phyloP scores from a whole-genome alignment of 2,797 vertebrate genomes.

The Varecia variegata region DNA sequence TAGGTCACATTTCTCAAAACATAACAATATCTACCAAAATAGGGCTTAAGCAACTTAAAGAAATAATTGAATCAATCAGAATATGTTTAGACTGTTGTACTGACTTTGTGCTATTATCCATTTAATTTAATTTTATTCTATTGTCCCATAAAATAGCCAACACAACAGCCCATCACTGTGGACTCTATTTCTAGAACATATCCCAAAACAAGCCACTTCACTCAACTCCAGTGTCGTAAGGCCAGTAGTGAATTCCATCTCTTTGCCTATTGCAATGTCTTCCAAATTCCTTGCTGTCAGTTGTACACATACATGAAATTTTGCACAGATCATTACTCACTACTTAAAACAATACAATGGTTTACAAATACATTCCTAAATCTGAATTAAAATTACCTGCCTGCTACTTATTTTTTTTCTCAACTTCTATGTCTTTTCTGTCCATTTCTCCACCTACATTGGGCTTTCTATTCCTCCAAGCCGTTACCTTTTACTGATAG shows the following conservation, averaged over 20 bases:
- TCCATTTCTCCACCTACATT: not conserved
- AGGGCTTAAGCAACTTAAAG: not conserved
- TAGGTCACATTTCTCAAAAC: not conserved
- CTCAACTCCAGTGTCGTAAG: not conserved
- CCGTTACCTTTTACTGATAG: not conserved
- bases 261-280: not conserved
- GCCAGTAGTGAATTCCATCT: not conserved
- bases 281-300: not conserved
- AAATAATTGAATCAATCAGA: not conserved
- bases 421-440: not conserved
- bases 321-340: not conserved
- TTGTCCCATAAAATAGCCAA: not conserved
- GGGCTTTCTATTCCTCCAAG: not conserved
- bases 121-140: not conserved
- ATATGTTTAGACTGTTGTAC: not conserved
- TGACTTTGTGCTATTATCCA: not conserved
- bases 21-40: not conserved
- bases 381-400: not conserved
- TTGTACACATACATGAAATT: not conserved
- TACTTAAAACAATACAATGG: not conserved
- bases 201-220: not conserved
- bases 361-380: not conserved
- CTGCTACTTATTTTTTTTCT: not conserved
- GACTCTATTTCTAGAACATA: not conserved
- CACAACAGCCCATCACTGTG: accelerated